phyloP scores from a whole-genome alignment of 2,113 vertebrate species.

The Corythornis madagascariensis region DNA sequence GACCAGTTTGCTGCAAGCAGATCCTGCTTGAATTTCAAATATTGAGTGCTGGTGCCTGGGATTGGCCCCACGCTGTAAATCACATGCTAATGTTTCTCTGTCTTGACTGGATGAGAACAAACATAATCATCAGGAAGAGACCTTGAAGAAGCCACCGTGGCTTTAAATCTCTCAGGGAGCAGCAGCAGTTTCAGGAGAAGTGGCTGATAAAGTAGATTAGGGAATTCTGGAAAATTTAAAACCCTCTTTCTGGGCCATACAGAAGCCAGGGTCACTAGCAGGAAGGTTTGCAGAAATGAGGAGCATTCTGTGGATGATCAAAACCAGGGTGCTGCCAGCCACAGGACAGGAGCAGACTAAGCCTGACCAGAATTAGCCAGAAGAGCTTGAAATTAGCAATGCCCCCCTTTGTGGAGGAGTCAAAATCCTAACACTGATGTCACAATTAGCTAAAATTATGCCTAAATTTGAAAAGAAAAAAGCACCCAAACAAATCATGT shows the following conservation, averaged over 20 bases:
- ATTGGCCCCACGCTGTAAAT: constrained; percentile 43
- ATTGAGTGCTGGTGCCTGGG: neutral
- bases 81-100: constrained; percentile 64
- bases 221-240: constrained; percentile 59
- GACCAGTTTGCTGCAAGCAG: neutral
- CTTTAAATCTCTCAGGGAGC: constrained; percentile 62
- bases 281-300: neutral
- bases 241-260: neutral
- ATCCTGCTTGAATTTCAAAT: constrained; percentile 50
- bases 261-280: constrained; percentile 13
- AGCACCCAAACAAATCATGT: neutral
- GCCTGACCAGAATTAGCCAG: neutral
- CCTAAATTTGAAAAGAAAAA: neutral
- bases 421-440: neutral
- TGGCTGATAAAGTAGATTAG: constrained; percentile 40
- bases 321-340: neutral
- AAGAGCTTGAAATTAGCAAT: neutral
- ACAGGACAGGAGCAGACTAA: neutral
- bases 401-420: neutral
- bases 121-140: constrained; percentile 44
- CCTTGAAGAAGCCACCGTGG: constrained; percentile 40
- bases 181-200: constrained; percentile 46
- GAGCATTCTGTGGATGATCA: neutral
- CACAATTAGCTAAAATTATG: neutral
- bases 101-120: constrained; percentile 60